These are phyloP conservation scores for Polydrusus pterygomalis DNA, from an alignment of 2,888 invertebrate species.

Conservation along the genomic window DNA sequence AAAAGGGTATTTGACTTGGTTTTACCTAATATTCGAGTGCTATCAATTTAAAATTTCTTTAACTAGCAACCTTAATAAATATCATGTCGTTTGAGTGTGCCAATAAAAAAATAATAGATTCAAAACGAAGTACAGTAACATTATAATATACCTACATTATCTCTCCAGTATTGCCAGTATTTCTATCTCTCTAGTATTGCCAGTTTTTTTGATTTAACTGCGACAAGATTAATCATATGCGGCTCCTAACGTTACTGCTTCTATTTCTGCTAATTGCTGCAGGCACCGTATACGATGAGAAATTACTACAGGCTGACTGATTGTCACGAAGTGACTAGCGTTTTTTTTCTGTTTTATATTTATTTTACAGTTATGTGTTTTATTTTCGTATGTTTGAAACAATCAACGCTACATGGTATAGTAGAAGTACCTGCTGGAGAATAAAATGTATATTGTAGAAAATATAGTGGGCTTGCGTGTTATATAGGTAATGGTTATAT, in stretches of 20 bases:
- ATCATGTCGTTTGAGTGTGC: too few species aligned
- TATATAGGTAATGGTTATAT: too few species aligned
- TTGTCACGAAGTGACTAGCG: slow-evolving; percentile 66
- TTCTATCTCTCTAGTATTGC: not conserved
- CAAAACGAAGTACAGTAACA: too few species aligned
- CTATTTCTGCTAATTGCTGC: slow-evolving; percentile 72
- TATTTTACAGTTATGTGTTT: slow-evolving; percentile 12
- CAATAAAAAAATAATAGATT: not conserved
- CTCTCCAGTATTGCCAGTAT: too few species aligned
- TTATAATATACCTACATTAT: too few species aligned
- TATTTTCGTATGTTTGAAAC: not conserved
- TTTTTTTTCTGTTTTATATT: not conserved
- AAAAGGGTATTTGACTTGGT: too few species aligned
- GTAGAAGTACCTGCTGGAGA: not conserved
- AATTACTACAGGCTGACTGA: slow-evolving; percentile 70
- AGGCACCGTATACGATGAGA: slow-evolving; percentile 71
- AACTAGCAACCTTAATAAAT: too few species aligned
- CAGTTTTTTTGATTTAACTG: slow-evolving; percentile 16
- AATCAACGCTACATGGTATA: not conserved
- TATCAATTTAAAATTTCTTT: too few species aligned
- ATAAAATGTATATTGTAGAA: too few species aligned
- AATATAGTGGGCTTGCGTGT: too few species aligned
- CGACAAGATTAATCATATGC: slow-evolving; percentile 23
- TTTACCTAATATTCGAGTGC: too few species aligned
- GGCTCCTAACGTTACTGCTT: slow-evolving; percentile 59